Base-by-base conservation (phyloP, 1,140 invertebrate species). In the Glossosoma conforme region DNA sequence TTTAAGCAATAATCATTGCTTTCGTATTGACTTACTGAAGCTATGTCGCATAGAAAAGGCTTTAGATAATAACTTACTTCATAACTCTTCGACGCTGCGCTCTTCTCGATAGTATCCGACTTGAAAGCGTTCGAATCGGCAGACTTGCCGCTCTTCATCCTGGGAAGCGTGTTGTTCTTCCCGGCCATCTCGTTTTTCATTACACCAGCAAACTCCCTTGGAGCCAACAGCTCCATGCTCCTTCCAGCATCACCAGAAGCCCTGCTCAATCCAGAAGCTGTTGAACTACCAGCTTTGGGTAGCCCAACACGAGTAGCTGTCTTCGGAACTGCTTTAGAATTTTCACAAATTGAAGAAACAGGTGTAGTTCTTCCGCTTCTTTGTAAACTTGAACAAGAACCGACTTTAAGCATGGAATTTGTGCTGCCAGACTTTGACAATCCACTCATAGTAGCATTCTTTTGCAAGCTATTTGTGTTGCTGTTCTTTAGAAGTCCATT, bases 121-220 rank as follows among this genome's bases (percentile, higher is more conserved):
- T 18, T 65, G 41, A 28, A 20, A 38, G 66, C 64, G 24, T 62
- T 55, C 2, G 61, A 33, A 36, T 63, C 63, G 20, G 61, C 54
- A 17, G 61, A 52, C n/a, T 66, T 65, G 0, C 66, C 60, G 18
- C 64, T 68, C 4, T 67, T 64, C 9, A 65, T 65, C 17, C 70
- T 58, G 5, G 72, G 72, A 9, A 75, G 61, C 0, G 72, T 75
- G 30, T 72, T 75, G 35, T 74, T 65, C 32, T 69, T 60, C 44
- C 30, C 65, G 1, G 65, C 67, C 2, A 64, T 63, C 33, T n/a
- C n/a, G n/a, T n/a, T n/a, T n/a, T n/a, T n/a, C n/a, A n/a, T n/a
- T n/a, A n/a, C n/a, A n/a, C n/a, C n/a, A n/a, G n/a, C 51, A 62
- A 69, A 65, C 33, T 73, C 72, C 60, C 69, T 70, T 0, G 69